Evolutionary conservation across 2,797 vertebrate genomes (phyloP), one percentile per base, ranked within the genome.

Genomic region (Hydrolagus colliei): DNA sequence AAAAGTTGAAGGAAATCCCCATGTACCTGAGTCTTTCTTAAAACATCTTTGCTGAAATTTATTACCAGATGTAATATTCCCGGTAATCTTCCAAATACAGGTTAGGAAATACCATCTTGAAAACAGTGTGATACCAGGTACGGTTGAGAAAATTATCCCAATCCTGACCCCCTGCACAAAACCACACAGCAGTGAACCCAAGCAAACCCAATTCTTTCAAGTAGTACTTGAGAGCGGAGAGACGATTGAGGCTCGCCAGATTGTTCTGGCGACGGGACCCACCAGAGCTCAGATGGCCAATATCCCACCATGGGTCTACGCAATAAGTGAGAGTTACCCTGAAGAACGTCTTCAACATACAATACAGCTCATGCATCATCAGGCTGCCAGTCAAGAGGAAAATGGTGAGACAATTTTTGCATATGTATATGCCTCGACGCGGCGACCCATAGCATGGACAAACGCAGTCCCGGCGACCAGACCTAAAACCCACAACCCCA

Each of bases 241-340:
- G 16, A 52, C 88, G 18, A 41, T 94, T 16, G 91, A 92, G 78
- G 90, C 93, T 11, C 89, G 67, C 9, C 90, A 72, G 13, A 89
- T 95, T 0, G 87, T 95, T 6, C 86, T 95, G 91, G 94, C 94
- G 0, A 94, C 93, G 9, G 95, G 94, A 71, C 93, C 93, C 0
- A 94, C 93, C 13, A 89, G 94, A 9, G 90, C 92, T 32, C 93
- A 93, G 87, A 95, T 95, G 94, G 93, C 92, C 32, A 95, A 94
- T 89, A 90, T 95, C 87, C 94, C 94, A 0, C 62, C 79, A 1
- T 95, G 95, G 94, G 94, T 93, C 67, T 86, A 72, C 35, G 86
- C 73, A 67, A 93, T 95, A 1, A 87, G 82, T 18, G 93, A 95
- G 89, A 92, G 74, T 74, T 95, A 90, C 88, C 94, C 94, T 6